Conservation (phyloP, 2,797 vertebrate genomes). For the Distichodus sexfasciatus region DNA sequence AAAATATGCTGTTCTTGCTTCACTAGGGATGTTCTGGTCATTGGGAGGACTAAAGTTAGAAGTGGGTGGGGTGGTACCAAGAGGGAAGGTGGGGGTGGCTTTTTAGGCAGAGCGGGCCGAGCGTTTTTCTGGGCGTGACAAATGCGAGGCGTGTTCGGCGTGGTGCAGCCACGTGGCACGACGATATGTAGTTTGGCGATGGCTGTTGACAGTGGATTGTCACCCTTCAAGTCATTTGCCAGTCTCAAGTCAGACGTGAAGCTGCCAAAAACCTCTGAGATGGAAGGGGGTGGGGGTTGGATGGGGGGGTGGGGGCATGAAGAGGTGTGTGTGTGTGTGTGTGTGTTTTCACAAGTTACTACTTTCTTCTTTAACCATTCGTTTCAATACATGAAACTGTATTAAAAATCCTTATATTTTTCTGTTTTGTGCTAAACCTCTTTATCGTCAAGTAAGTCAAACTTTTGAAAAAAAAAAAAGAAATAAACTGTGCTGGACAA, state of each 20-base stretch:
- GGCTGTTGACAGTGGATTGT: slow-evolving; percentile 77
- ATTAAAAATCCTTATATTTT: neutral
- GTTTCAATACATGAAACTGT: no score
- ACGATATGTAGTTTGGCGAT: slow-evolving; percentile 71
- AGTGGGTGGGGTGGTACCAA: slow-evolving; percentile 25
- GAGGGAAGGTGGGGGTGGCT: no score
- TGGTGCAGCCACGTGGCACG: slow-evolving; percentile 73
- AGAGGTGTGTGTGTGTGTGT: slow-evolving; percentile 31
- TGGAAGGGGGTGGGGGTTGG: slow-evolving; percentile 51
- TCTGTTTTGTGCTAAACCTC: no score
- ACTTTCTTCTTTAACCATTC: neutral
- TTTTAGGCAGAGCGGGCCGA: slow-evolving; percentile 64
- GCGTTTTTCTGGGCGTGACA: slow-evolving; percentile 64
- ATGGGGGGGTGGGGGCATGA: slow-evolving; percentile 12
- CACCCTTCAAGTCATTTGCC: slow-evolving; percentile 75
- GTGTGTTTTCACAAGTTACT: slow-evolving; percentile 11
- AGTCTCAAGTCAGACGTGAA: slow-evolving; percentile 55
- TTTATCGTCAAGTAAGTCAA: no score
- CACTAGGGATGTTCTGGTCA: slow-evolving; percentile 72
- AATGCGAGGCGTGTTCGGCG: slow-evolving; percentile 72
- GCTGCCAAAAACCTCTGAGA: slow-evolving; percentile 47
- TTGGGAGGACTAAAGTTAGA: slow-evolving; percentile 59
- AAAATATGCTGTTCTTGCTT: slow-evolving; percentile 68
- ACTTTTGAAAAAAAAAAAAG: no score
- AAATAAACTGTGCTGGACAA: no score